Percentiles rank a stretch among this genome's conserved stretches.
phyloP scores from a whole-genome alignment of 2,113 vertebrate species.

The Myocastor coypus region DNA sequence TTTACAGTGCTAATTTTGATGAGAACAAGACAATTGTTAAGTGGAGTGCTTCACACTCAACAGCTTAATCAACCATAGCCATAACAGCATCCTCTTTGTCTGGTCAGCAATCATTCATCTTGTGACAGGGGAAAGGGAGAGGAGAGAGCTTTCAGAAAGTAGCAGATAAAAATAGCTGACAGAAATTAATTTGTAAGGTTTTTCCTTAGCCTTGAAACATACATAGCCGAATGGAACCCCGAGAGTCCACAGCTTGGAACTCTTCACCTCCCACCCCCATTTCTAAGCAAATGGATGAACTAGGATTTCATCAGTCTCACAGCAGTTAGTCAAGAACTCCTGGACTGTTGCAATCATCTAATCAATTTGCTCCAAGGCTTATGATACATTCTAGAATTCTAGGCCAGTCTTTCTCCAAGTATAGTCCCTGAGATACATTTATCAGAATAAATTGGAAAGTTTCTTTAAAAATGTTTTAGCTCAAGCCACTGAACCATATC shows the following conservation, averaged over 20 bases:
- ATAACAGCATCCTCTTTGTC: constrained; percentile 56
- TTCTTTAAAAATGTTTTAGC: neutral
- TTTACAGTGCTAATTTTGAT: constrained; percentile 68
- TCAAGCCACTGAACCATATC: constrained; percentile 12
- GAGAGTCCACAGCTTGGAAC: neutral
- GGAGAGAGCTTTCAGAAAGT: neutral
- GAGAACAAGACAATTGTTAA: constrained; percentile 66
- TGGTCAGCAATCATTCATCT: constrained; percentile 70
- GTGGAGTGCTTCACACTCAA: constrained; percentile 45
- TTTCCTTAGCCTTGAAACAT: constrained; percentile 40
- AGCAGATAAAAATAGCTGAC: constrained; percentile 50
- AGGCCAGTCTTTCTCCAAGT: constrained; percentile 2
- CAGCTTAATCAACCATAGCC: constrained; percentile 66
- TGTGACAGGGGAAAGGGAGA: neutral
- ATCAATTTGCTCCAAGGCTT: neutral
- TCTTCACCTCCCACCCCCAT: neutral
- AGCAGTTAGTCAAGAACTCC: constrained; percentile 14
- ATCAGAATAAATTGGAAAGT: neutral
- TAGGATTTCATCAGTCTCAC: neutral
- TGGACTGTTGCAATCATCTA: constrained; percentile 25
- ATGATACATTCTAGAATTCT: neutral
- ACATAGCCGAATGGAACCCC: neutral
- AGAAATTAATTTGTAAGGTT: neutral
- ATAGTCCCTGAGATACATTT: constrained; percentile 1
- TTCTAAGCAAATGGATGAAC: neutral